These are phyloP conservation scores for Allacma fusca DNA, from an alignment of 2,888 invertebrate species.

Conservation along the genomic window DNA sequence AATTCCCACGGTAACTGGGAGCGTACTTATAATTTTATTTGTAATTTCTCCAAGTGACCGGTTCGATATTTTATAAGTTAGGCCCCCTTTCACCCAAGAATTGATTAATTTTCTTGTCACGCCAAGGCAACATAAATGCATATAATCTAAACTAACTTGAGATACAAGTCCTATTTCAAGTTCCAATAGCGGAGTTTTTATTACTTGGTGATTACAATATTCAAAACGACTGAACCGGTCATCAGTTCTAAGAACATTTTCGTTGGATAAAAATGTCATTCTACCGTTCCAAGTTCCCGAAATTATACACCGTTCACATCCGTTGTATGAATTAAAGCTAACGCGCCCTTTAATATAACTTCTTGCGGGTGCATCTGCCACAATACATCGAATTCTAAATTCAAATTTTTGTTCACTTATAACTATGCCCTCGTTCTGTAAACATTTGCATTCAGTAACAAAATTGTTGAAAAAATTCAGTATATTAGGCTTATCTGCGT, in stretches of 20 bases:
- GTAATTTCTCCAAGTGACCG: slow-evolving; percentile 4
- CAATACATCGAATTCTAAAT: background rate
- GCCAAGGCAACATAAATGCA: slow-evolving; percentile 13
- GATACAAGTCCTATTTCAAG: background rate
- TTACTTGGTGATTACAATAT: background rate
- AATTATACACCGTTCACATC: background rate
- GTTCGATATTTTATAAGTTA: background rate
- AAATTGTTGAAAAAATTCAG: background rate
- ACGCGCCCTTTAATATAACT: background rate
- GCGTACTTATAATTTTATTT: background rate
- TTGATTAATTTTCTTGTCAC: background rate
- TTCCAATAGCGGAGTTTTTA: background rate
- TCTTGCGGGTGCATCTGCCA: slow-evolving; percentile 8
- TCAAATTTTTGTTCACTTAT: background rate
- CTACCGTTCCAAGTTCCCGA: background rate
- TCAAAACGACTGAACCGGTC: background rate
- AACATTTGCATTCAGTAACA: background rate
- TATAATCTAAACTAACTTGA: background rate
- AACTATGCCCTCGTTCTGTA: background rate
- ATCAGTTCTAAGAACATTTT: background rate
- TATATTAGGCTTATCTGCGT: background rate
- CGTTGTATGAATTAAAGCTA: background rate
- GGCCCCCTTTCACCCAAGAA: background rate
- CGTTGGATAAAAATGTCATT: background rate
- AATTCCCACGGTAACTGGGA: background rate